These are phyloP conservation scores for Drosophila formosana DNA, from an alignment of 2,888 invertebrate genomes.

Conservation along the genomic window DNA sequence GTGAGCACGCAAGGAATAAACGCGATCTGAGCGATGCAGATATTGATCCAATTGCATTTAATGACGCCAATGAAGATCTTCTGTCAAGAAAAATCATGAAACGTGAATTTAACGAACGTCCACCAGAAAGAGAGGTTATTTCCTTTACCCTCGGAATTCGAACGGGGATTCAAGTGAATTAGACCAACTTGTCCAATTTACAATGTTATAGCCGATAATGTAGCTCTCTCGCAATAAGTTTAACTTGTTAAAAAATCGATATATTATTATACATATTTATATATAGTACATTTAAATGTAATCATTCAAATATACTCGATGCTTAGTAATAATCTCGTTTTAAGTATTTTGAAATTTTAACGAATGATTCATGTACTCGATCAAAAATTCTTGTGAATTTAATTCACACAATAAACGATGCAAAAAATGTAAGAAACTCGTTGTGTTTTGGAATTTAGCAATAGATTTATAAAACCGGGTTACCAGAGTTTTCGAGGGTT, in stretches of 20 bases:
- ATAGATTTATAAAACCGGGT: neutral
- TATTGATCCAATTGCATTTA: slow-evolving; percentile 26
- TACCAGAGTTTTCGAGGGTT: neutral
- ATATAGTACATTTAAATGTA: slow-evolving; percentile 47
- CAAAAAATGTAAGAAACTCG: neutral
- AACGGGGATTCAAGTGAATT: slow-evolving; percentile 65
- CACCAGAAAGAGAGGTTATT: slow-evolving; percentile 65
- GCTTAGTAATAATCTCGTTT: slow-evolving; percentile 26
- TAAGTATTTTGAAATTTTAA: slow-evolving; percentile 31
- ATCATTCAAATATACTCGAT: slow-evolving; percentile 50
- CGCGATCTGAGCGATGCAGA: slow-evolving; percentile 52
- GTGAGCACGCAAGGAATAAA: slow-evolving; percentile 42
- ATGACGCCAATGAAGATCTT: slow-evolving; percentile 55
- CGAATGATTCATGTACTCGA: slow-evolving; percentile 27
- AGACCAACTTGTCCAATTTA: slow-evolving; percentile 36
- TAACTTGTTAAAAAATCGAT: slow-evolving; percentile 38
- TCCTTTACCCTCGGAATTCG: slow-evolving; percentile 71
- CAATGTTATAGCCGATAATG: slow-evolving; percentile 12
- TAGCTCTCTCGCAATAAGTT: slow-evolving; percentile 37
- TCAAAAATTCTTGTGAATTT: neutral
- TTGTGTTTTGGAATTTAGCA: neutral
- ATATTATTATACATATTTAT: slow-evolving; percentile 55
- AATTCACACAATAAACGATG: slow-evolving; percentile 28
- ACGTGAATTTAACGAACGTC: slow-evolving; percentile 62
- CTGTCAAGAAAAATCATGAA: slow-evolving; percentile 73